Evolutionary conservation across 2,797 vertebrate species (phyloP), one percentile per base, ranked within the genome.

Genomic region (Ambastaia sidthimunki): DNA sequence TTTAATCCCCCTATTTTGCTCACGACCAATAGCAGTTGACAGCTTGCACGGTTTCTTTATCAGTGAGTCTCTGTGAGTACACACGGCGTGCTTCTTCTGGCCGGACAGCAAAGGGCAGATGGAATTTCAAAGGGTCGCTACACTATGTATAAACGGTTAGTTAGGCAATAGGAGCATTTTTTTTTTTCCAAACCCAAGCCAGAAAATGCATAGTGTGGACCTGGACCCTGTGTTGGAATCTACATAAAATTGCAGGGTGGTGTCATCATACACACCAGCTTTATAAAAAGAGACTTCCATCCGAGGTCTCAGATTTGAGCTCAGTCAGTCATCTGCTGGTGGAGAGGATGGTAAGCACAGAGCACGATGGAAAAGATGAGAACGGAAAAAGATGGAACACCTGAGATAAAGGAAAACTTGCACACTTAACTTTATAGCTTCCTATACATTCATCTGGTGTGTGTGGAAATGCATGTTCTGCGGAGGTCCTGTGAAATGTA

Each of bases 231-330:
- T 23, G 68, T 83, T 80, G 74, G 83, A 37, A 74, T 88, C 71
- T 69, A 74, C 65, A 69, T 62, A 71, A 78, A 82, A 78, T 93
- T 93, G 87, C 90, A 88, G 78, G 69, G 72, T 57, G 73, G 85
- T 92, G 90, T 92, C 92, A 88, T 93, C 89, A 93, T 90, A 91
- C 84, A 71, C 72, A 78, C 80, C 80, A 68, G 85, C 89, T 83
- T 88, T 80, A 79, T 80, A 10, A 84, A 84, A 85, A 86, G 76
- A 83, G 74, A 87, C 86, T 81, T 85, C 82, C 82, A 86, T 85
- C 84, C 72, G 75, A 82, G 74, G 83, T 73, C 76, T 86, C 85
- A 86, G 81, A 88, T 85, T 85, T 84, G 80, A 80, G 83, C 86
- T 88, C 86, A 88, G 85, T 68, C 88, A 88, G 85, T 89, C 82